Conservation (phyloP, 2,113 vertebrate species). For the Oostethus manadensis region DNA sequence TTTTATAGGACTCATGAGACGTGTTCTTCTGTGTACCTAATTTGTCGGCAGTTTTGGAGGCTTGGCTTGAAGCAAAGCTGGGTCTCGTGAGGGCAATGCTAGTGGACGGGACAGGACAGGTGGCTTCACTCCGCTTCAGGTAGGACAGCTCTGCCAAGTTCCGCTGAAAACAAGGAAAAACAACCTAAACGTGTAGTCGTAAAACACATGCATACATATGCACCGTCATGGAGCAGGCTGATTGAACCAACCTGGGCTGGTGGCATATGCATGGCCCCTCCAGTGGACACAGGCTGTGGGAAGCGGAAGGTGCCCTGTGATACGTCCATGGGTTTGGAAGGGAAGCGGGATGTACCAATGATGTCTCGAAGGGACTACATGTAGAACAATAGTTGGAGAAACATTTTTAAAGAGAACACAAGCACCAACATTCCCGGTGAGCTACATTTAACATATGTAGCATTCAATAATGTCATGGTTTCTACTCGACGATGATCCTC, state of each 20-base stretch:
- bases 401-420: neutral
- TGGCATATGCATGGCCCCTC: slow-evolving; percentile 42
- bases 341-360: slow-evolving; percentile 57
- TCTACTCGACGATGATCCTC: neutral
- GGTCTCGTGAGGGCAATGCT: slow-evolving; percentile 62
- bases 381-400: slow-evolving; percentile 11
- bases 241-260: slow-evolving; percentile 60
- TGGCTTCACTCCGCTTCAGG: slow-evolving; percentile 61
- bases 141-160: slow-evolving; percentile 52
- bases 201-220: neutral
- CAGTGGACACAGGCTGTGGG: slow-evolving; percentile 47
- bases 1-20: neutral
- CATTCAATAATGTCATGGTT: no score
- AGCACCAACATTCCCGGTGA: neutral
- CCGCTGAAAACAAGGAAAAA: slow-evolving; percentile 44
- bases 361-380: slow-evolving; percentile 63
- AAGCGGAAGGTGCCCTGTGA: slow-evolving; percentile 61
- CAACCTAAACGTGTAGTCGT: neutral
- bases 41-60: slow-evolving; percentile 46
- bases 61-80: slow-evolving; percentile 32
- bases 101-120: slow-evolving; percentile 38
- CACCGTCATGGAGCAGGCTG: no score
- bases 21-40: slow-evolving; percentile 16
- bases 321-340: slow-evolving; percentile 58
- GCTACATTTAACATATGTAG: neutral